phyloP scores from a whole-genome alignment of 2,888 invertebrate genomes.

The Cactoblastis cactorum region DNA sequence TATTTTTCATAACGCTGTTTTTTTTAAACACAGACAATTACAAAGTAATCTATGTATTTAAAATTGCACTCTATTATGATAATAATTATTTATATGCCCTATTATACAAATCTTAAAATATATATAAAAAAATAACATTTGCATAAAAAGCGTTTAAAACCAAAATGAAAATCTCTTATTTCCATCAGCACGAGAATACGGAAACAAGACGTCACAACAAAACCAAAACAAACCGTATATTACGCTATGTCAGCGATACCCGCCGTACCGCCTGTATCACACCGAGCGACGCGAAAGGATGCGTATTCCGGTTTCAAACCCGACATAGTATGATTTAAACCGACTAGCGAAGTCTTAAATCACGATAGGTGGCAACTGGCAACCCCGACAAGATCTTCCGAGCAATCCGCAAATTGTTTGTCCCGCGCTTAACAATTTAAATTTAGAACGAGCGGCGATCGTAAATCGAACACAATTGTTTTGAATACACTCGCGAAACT shows the following conservation, averaged over 20 bases:
- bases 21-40: background rate
- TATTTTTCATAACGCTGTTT: too few relatives aligned
- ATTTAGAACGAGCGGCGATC: constrained; percentile 74
- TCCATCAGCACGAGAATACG: constrained; percentile 28
- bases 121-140: too few relatives aligned
- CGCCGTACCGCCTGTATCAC: constrained; percentile 41
- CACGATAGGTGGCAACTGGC: constrained; percentile 62
- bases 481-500: constrained; percentile 64
- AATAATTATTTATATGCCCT: too few relatives aligned
- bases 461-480: constrained; percentile 74
- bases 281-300: constrained; percentile 54
- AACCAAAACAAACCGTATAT: constrained; percentile 56
- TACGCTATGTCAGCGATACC: constrained; percentile 41
- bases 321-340: constrained; percentile 69
- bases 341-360: constrained; percentile 62
- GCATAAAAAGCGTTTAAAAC: too few relatives aligned
- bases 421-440: constrained; percentile 73
- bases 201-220: constrained; percentile 38
- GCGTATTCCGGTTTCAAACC: constrained; percentile 53
- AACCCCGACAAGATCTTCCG: constrained; percentile 62
- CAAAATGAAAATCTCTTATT: background rate
- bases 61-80: too few relatives aligned
- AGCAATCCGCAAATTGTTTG: constrained; percentile 76
- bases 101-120: too few relatives aligned
- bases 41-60: background rate